A percentile compares a stretch with the other conserved stretches of the same genome.
Conservation (phyloP, 1,140 invertebrate genomes). For the Marisa cornuarietis region DNA sequence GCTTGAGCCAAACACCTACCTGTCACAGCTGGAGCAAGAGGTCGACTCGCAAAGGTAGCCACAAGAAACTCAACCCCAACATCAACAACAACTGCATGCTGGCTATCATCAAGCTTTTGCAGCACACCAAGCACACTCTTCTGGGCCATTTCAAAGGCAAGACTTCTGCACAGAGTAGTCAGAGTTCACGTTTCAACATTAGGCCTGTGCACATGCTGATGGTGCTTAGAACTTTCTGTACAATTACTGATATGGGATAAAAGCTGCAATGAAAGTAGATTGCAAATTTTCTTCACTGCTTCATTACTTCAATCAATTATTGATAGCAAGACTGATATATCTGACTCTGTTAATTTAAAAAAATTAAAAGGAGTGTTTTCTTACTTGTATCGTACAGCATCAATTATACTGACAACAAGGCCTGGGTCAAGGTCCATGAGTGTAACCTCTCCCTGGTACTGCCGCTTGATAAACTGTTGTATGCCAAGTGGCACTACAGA, state of each 20-base stretch:
- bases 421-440: constrained; percentile 44
- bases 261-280: too few species aligned
- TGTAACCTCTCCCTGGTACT: constrained; percentile 33
- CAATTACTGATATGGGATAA: too few species aligned
- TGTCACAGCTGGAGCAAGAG: constrained; percentile 15
- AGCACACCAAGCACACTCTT: constrained; percentile 26
- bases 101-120: constrained; percentile 2
- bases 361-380: not conserved
- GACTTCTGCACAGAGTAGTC: constrained; percentile 11
- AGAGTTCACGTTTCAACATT: too few species aligned
- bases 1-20: not conserved
- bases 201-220: too few species aligned
- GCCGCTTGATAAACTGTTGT: constrained; percentile 26
- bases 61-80: constrained; percentile 15
- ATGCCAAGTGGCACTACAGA: constrained; percentile 19
- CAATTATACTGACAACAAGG: constrained; percentile 37
- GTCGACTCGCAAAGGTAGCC: constrained; percentile 6
- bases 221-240: too few species aligned
- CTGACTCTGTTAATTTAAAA: not conserved
- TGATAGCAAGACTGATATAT: too few species aligned
- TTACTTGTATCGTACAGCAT: constrained; percentile 46
- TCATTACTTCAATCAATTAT: too few species aligned
- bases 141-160: constrained; percentile 28
- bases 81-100: constrained; percentile 4
- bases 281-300: too few species aligned